Percentiles rank a stretch among this genome's conserved stretches.
Evolutionary conservation across 2,797 vertebrate genomes (phyloP).

Genomic region (Loris lydekkerianus): DNA sequence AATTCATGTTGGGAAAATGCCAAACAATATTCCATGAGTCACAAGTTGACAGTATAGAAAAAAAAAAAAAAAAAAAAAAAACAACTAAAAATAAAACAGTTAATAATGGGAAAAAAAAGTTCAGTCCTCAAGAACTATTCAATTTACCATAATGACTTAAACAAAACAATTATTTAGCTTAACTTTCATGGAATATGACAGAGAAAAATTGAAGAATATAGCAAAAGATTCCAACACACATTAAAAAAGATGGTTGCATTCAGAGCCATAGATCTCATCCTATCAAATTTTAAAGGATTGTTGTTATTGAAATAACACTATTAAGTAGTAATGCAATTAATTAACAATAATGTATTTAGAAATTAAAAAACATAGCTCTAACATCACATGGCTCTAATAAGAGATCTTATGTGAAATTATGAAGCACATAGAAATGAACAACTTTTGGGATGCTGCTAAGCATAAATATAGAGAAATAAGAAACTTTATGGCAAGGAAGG

Average conservation of each 20-base stretch:
- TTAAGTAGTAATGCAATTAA: neutral
- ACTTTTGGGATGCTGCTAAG: neutral
- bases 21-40: neutral
- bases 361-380: neutral
- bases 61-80: neutral
- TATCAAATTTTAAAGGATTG: neutral
- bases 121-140: neutral
- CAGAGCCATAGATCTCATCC: neutral
- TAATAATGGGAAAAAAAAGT: neutral
- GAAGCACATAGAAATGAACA: neutral
- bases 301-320: neutral
- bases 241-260: neutral
- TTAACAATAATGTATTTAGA: neutral
- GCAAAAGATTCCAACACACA: neutral
- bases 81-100: neutral
- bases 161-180: neutral
- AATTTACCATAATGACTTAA: neutral
- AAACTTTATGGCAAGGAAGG: neutral
- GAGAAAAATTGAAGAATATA: neutral
- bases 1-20: neutral
- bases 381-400: neutral
- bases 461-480: neutral
- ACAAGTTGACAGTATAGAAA: neutral
- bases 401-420: neutral
- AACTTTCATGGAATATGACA: neutral